Evolutionary conservation across 2,888 invertebrate species (phyloP).

Genomic region (Hydriomena furcata): DNA sequence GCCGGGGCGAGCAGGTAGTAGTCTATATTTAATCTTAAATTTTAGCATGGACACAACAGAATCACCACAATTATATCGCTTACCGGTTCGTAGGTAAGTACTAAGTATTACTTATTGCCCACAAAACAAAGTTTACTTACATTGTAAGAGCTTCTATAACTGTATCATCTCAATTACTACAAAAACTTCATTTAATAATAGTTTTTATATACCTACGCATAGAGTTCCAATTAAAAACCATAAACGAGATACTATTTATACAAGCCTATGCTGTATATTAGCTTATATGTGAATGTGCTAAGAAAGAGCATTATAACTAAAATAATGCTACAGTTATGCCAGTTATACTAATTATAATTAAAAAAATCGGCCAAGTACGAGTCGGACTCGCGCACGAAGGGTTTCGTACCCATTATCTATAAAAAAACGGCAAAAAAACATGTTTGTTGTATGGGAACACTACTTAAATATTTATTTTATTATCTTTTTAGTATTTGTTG

Average conservation of each 20-base stretch:
- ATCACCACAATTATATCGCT: no score
- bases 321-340: slow-evolving; percentile 17
- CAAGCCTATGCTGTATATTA: slow-evolving; percentile 22
- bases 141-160: slow-evolving; percentile 2
- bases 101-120: not conserved
- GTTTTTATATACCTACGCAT: not conserved
- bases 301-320: slow-evolving; percentile 1
- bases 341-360: slow-evolving; percentile 20
- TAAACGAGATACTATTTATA: not conserved
- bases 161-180: slow-evolving; percentile 4
- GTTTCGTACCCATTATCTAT: no score
- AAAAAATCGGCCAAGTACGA: no score
- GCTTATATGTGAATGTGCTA: not conserved
- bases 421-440: no score
- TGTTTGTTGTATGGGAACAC: no score
- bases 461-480: no score
- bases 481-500: no score
- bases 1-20: no score
- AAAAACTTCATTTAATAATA: not conserved
- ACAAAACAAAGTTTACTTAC: slow-evolving; percentile 9
- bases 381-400: no score
- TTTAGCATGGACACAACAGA: no score
- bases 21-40: no score
- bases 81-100: no score
- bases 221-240: slow-evolving; percentile 7